phyloP scores from a whole-genome alignment of 2,888 invertebrate species.

The Eurytoma californica region DNA sequence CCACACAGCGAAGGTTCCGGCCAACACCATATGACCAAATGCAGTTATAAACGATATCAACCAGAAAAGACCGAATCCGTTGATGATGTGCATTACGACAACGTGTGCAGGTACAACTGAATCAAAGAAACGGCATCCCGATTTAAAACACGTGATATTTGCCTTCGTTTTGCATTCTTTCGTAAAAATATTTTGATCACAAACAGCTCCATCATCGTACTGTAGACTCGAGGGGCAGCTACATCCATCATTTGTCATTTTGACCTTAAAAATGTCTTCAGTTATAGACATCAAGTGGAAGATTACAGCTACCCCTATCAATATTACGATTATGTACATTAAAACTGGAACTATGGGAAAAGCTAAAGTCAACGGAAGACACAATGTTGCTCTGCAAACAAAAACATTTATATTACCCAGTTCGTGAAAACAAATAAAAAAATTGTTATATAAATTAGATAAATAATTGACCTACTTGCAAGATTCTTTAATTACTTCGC shows the following conservation, averaged over 20 bases:
- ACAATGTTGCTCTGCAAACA: constrained; percentile 87
- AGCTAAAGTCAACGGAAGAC: constrained; percentile 88
- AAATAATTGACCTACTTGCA: constrained; percentile 80
- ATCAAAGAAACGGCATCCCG: constrained; percentile 78
- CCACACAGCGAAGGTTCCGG: constrained; percentile 91
- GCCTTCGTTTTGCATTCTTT: constrained; percentile 73
- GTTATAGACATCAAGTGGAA: constrained; percentile 85
- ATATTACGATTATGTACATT: constrained; percentile 84
- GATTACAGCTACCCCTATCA: constrained; percentile 83
- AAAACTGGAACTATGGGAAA: constrained; percentile 95
- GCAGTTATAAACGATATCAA: constrained; percentile 91
- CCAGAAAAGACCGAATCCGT: constrained; percentile 92
- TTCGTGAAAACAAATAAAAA: too few relatives aligned
- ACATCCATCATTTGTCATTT: constrained; percentile 75
- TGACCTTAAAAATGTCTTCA: constrained; percentile 79
- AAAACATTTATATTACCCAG: neutral
- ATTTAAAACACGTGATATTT: constrained; percentile 68
- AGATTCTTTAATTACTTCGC: constrained; percentile 93
- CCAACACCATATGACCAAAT: constrained; percentile 92
- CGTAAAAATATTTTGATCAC: constrained; percentile 78
- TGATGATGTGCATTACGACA: constrained; percentile 78
- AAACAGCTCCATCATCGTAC: constrained; percentile 77
- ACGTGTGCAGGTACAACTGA: constrained; percentile 77
- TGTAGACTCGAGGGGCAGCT: constrained; percentile 71
- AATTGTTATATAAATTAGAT: too few relatives aligned